A percentile compares a stretch with the other conserved stretches of the same genome.
These are phyloP conservation scores for Bungarus multicinctus DNA, from an alignment of 2,113 vertebrate species.

Conservation along the genomic window DNA sequence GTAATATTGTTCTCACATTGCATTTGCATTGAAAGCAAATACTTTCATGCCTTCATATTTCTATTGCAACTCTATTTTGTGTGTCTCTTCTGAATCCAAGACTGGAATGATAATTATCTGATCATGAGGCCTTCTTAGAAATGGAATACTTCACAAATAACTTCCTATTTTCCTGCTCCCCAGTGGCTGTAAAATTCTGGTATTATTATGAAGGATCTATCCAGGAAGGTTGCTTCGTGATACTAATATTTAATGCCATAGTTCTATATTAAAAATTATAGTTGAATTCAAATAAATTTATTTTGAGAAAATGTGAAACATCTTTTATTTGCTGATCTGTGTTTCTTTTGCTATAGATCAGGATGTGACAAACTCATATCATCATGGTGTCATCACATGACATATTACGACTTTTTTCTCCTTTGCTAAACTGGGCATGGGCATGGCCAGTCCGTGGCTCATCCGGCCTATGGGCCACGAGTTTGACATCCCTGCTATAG, in stretches of 20 bases:
- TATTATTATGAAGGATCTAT: background rate
- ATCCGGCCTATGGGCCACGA: too few species aligned
- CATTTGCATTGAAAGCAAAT: background rate
- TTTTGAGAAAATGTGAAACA: background rate
- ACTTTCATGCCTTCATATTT: background rate
- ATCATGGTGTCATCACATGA: too few species aligned
- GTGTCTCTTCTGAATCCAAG: background rate
- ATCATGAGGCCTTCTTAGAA: background rate
- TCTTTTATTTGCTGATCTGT: background rate
- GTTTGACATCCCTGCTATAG: background rate
- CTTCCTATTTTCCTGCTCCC: background rate
- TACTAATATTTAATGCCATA: background rate
- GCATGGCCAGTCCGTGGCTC: too few species aligned
- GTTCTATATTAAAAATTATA: background rate
- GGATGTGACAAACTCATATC: too few species aligned
- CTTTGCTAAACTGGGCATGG: too few species aligned
- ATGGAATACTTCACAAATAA: background rate
- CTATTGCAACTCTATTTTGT: background rate
- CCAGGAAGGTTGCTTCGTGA: background rate
- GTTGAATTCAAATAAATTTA: background rate
- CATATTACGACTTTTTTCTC: too few species aligned
- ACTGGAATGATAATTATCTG: background rate
- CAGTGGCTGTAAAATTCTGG: background rate
- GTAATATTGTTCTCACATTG: background rate
- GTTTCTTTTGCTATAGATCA: background rate